Evolutionary conservation across 2,888 invertebrate species (phyloP).

Genomic region (Tipula lateralis): DNA sequence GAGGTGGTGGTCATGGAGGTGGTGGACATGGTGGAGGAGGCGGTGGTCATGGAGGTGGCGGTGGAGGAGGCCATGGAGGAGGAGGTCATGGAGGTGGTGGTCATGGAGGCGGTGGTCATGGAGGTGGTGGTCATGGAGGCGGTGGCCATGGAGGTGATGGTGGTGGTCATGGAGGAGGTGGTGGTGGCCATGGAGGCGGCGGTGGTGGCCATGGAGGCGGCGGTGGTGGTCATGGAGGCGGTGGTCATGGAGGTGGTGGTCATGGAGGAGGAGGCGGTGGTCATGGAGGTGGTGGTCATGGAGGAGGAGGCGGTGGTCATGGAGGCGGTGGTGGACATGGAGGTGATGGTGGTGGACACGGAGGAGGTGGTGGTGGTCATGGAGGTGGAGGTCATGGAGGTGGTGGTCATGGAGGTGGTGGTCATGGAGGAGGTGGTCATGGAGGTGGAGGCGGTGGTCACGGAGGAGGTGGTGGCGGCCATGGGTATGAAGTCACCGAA

Average conservation of each 20-base stretch:
- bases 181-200: slow-evolving; percentile 35
- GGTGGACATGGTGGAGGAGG: slow-evolving; percentile 34
- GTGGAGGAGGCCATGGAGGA: slow-evolving; percentile 36
- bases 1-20: too few species aligned
- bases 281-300: not conserved
- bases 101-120: slow-evolving; percentile 34
- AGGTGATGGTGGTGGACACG: not conserved
- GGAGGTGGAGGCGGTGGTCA: slow-evolving; percentile 12
- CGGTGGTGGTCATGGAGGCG: slow-evolving; percentile 30
- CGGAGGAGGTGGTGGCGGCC: not conserved
- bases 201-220: not conserved
- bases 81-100: slow-evolving; percentile 34
- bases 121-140: slow-evolving; percentile 36
- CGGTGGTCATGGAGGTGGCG: slow-evolving; percentile 34
- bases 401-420: not conserved
- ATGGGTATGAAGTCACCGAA: not conserved
- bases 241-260: slow-evolving; percentile 35
- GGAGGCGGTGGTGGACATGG: not conserved
- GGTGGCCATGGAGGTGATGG: slow-evolving; percentile 37
- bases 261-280: not conserved
- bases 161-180: slow-evolving; percentile 35
- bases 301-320: not conserved
- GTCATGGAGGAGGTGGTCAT: not conserved
- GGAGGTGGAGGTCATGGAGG: not conserved
- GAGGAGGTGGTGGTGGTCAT: not conserved